A percentile compares a stretch with the other conserved stretches of the same genome.
These are phyloP conservation scores for Autographa gamma DNA, from an alignment of 2,888 invertebrate species.

Conservation along the genomic window DNA sequence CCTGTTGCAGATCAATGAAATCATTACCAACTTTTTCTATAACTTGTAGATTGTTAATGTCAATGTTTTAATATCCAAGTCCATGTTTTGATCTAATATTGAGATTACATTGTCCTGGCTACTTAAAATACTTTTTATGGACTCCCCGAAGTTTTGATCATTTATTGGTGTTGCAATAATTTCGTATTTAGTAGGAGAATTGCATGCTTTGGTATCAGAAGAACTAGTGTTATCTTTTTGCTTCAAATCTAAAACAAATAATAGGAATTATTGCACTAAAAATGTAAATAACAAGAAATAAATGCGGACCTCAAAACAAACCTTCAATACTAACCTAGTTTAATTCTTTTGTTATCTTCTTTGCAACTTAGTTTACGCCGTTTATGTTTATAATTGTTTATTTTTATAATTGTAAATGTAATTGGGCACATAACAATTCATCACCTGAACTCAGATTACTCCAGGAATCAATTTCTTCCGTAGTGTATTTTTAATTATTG, in stretches of 20 bases:
- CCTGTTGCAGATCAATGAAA: conserved; percentile 47
- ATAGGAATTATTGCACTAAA: conserved; percentile 12
- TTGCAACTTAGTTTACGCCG: conserved; percentile 34
- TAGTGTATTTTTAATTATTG: neutral
- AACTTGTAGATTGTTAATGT: conserved; percentile 47
- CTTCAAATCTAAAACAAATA: conserved; percentile 33
- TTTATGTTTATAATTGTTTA: no score
- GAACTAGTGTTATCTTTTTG: conserved; percentile 37
- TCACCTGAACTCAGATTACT: conserved; percentile 29
- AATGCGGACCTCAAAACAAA: conserved; percentile 28
- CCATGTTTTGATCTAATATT: conserved; percentile 25
- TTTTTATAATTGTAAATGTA: no score
- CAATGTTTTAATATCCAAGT: conserved; percentile 30
- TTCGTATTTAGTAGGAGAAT: conserved; percentile 34
- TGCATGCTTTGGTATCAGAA: conserved; percentile 35
- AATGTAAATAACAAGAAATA: conserved; percentile 11
- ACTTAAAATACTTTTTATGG: conserved; percentile 38
- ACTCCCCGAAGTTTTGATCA: conserved; percentile 38
- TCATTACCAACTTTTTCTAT: conserved; percentile 48
- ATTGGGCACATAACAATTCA: conserved; percentile 27
- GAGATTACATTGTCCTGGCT: conserved; percentile 30
- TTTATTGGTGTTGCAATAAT: conserved; percentile 37
- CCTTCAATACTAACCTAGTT: conserved; percentile 29
- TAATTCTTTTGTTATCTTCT: conserved; percentile 36
- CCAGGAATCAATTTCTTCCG: conserved; percentile 19